These are phyloP conservation scores for Clavelina lepadiformis DNA, from an alignment of 23 tunicate genomes.

Conservation along the genomic window DNA sequence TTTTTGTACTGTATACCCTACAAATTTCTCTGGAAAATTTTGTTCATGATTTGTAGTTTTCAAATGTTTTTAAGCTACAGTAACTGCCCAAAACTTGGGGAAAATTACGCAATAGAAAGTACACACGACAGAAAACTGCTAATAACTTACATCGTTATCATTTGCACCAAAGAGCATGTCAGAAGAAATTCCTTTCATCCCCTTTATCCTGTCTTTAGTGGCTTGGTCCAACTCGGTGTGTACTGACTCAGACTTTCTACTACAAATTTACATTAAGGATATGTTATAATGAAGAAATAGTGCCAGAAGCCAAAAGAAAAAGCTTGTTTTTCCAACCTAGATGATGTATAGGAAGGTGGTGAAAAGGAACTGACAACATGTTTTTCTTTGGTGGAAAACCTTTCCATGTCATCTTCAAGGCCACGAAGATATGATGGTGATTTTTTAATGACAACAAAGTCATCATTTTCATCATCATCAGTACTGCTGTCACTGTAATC, in stretches of 20 bases:
- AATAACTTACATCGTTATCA: conserved; percentile 6
- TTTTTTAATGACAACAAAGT: conserved; percentile 45
- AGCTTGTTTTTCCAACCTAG: too few species aligned
- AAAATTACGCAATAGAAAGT: too few species aligned
- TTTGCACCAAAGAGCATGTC: conserved; percentile 11
- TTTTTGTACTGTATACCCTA: too few species aligned
- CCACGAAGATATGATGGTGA: conserved; percentile 7
- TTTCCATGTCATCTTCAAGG: conserved; percentile 1
- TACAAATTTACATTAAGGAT: background rate
- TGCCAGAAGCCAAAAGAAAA: too few species aligned
- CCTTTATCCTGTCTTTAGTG: background rate
- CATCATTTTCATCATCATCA: conserved; percentile 54
- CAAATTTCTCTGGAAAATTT: too few species aligned
- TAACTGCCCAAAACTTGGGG: too few species aligned
- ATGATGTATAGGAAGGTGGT: background rate
- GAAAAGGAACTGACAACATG: background rate
- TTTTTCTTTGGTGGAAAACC: background rate
- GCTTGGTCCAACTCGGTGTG: background rate
- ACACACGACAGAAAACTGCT: too few species aligned
- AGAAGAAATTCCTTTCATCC: conserved; percentile 16
- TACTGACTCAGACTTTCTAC: background rate
- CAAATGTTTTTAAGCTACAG: too few species aligned
- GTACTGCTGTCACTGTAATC: conserved; percentile 51
- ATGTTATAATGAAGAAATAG: background rate
- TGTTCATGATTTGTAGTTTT: too few species aligned